phyloP scores from a whole-genome alignment of 2,797 vertebrate genomes.

The Prionace glauca region DNA sequence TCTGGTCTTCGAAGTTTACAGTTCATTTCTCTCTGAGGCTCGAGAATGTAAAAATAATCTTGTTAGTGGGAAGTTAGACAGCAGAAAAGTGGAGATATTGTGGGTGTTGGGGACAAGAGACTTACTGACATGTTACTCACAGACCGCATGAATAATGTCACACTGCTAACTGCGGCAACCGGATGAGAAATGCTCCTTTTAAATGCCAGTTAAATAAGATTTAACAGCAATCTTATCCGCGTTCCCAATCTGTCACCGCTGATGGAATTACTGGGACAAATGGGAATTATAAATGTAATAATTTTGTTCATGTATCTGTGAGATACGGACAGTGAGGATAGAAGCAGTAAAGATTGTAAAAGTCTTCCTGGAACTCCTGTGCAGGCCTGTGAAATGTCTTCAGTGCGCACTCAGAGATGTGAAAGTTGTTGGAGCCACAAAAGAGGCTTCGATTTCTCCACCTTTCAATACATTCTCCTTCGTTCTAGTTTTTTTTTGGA shows the following conservation, averaged over 20 bases:
- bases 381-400: neutral
- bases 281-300: neutral
- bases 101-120: neutral
- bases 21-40: neutral
- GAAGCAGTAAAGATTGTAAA: neutral
- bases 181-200: neutral
- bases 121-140: neutral
- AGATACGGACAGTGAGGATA: neutral
- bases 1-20: neutral
- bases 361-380: neutral
- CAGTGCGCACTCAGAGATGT: neutral
- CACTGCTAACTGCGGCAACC: neutral
- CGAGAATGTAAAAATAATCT: neutral
- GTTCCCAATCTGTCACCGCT: neutral
- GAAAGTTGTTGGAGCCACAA: neutral
- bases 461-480: neutral
- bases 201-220: neutral
- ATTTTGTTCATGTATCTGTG: neutral
- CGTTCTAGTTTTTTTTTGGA: neutral
- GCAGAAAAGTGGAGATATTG: neutral
- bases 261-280: neutral
- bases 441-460: neutral
- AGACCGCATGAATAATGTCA: neutral
- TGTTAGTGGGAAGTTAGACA: neutral
- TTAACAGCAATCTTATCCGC: neutral